Conservation (phyloP, 2,888 invertebrate species). For the Yponomeuta evonymella region DNA sequence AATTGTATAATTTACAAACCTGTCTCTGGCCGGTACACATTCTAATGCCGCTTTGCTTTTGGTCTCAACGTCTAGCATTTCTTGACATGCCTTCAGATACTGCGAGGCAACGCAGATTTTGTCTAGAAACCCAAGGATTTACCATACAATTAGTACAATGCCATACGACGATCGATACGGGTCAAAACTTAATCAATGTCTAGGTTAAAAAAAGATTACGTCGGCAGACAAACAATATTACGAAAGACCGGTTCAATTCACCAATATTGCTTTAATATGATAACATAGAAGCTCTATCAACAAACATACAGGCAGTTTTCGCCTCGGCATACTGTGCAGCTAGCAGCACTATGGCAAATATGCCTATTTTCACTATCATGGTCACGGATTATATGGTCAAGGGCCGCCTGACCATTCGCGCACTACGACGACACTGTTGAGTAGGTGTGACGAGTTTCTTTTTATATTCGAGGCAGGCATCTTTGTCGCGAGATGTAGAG, state of each 20-base stretch:
- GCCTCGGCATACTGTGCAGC: conserved; percentile 8
- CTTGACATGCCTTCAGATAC: conserved; percentile 77
- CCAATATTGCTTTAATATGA: background rate
- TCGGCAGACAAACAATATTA: background rate
- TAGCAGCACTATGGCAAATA: conserved; percentile 5
- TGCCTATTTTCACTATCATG: conserved; percentile 15
- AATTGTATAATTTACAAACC: conserved; percentile 32
- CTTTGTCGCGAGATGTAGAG: conserved; percentile 5
- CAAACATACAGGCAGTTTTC: conserved; percentile 17
- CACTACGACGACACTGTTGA: background rate
- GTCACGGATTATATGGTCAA: conserved; percentile 9
- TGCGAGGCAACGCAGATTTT: conserved; percentile 85
- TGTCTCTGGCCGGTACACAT: conserved; percentile 84
- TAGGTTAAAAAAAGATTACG: no score
- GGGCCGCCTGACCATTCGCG: conserved; percentile 7
- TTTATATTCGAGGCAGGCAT: conserved; percentile 6
- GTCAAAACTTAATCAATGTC: no score
- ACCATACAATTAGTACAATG: background rate
- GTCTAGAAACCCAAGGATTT: conserved; percentile 55
- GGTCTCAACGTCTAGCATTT: conserved; percentile 79
- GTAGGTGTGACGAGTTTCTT: conserved; percentile 5
- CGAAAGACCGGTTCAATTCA: background rate
- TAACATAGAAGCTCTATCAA: background rate
- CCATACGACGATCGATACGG: no score
- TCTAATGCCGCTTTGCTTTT: conserved; percentile 75